Conservation (phyloP, 1,140 invertebrate genomes). For the Drosophila lacteicornis region DNA sequence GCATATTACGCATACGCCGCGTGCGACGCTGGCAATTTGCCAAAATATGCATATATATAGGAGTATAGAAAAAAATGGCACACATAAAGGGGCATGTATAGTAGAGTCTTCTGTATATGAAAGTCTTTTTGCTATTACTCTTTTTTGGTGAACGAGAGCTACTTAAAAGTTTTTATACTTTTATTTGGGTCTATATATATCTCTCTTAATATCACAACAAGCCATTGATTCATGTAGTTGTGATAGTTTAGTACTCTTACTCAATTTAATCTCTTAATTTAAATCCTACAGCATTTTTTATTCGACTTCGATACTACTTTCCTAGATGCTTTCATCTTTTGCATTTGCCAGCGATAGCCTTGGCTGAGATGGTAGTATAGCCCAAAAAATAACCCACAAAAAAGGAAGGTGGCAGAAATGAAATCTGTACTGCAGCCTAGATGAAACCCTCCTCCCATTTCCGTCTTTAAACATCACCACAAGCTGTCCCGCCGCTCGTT, state of each 20-base stretch:
- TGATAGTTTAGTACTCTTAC: no score
- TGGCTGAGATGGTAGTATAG: conserved; percentile 14
- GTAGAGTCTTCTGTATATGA: background rate
- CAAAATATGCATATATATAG: conserved; percentile 24
- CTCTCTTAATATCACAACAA: background rate
- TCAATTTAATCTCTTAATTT: no score
- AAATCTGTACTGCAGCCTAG: conserved; percentile 20
- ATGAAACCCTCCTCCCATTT: background rate
- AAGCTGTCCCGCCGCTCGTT: conserved; percentile 30
- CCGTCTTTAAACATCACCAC: conserved; percentile 4
- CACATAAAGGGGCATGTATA: background rate
- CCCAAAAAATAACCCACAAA: conserved; percentile 12
- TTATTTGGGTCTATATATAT: background rate
- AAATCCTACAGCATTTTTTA: background rate
- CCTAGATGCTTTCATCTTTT: conserved; percentile 1
- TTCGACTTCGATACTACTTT: background rate
- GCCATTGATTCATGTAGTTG: no score
- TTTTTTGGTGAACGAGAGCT: background rate
- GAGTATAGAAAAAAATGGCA: conserved; percentile 6
- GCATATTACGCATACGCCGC: conserved; percentile 55
- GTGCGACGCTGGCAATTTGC: conserved; percentile 40
- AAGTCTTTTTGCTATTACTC: background rate
- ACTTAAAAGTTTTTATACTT: background rate
- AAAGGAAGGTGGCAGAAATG: background rate
- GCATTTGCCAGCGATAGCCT: conserved; percentile 22